Percentiles rank a stretch among this genome's conserved stretches.
These are phyloP conservation scores for Drosophila oshimai DNA, from an alignment of 1,140 invertebrate species.

Conservation along the genomic window DNA sequence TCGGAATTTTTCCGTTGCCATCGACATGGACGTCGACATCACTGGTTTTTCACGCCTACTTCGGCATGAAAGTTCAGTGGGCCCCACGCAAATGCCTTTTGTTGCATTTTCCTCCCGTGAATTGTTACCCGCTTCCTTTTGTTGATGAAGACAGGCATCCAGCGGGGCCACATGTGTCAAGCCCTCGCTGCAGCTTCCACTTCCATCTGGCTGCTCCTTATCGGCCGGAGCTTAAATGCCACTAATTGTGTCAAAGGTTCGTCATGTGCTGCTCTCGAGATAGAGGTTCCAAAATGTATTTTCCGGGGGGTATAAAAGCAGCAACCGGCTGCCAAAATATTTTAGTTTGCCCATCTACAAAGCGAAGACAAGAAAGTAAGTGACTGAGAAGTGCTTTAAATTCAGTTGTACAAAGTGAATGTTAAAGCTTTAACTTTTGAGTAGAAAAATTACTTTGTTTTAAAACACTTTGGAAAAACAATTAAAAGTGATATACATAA, in stretches of 20 bases:
- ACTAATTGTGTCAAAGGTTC: constrained; percentile 71
- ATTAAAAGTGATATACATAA: no score
- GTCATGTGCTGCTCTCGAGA: constrained; percentile 8
- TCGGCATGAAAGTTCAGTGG: constrained; percentile 31
- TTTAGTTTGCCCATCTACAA: constrained; percentile 48
- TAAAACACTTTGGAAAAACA: no score
- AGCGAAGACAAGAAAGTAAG: constrained; percentile 29
- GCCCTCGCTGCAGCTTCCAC: constrained; percentile 28
- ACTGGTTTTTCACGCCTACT: constrained; percentile 66
- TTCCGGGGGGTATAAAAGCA: constrained; percentile 55
- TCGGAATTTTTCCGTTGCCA: constrained; percentile 50
- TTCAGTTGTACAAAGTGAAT: no score
- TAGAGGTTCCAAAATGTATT: constrained; percentile 4
- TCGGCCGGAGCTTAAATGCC: constrained; percentile 39
- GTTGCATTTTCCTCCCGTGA: constrained; percentile 22
- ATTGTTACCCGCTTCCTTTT: constrained; percentile 47
- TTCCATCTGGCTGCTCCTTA: constrained; percentile 41
- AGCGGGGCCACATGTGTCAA: constrained; percentile 48
- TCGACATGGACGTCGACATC: constrained; percentile 14
- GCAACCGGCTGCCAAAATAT: constrained; percentile 7
- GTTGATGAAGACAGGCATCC: constrained; percentile 31
- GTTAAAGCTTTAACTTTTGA: no score
- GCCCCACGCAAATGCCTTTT: constrained; percentile 52
- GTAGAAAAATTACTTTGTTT: no score
- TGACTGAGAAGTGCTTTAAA: no score